Percentiles rank a stretch among this genome's conserved stretches.
phyloP scores from a whole-genome alignment of 2,797 vertebrate species.

The Urosaurus nigricauda region DNA sequence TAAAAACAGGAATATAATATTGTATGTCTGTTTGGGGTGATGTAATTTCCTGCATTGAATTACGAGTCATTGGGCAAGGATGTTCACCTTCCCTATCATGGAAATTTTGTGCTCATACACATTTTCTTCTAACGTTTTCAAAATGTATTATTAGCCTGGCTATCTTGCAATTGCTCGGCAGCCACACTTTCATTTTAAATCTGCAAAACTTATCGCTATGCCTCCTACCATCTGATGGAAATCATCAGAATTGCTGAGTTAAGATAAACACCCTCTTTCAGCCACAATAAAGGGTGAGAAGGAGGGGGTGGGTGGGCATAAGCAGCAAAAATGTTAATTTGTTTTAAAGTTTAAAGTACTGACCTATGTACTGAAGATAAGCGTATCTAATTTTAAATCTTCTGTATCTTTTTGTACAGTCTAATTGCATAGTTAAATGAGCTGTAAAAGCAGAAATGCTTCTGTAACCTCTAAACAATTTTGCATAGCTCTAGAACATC shows the following conservation, averaged over 20 bases:
- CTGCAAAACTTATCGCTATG: slow-evolving; percentile 69
- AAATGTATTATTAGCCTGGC: slow-evolving; percentile 73
- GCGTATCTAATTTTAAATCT: slow-evolving; percentile 82
- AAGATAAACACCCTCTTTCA: slow-evolving; percentile 72
- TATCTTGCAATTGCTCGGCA: slow-evolving; percentile 65
- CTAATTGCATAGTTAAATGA: slow-evolving; percentile 82
- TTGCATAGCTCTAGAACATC: slow-evolving; percentile 76
- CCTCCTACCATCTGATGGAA: slow-evolving; percentile 71
- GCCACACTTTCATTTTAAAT: slow-evolving; percentile 74
- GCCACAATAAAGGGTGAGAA: slow-evolving; percentile 22
- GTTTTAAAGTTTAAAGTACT: slow-evolving; percentile 75
- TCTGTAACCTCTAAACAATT: slow-evolving; percentile 74
- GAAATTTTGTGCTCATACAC: slow-evolving; percentile 71
- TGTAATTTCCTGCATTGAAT: slow-evolving; percentile 78
- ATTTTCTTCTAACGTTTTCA: slow-evolving; percentile 70
- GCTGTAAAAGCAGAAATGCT: slow-evolving; percentile 74
- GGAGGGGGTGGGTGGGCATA: slow-evolving; percentile 32
- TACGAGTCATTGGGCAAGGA: slow-evolving; percentile 68
- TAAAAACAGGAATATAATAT: slow-evolving; percentile 79
- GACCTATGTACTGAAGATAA: slow-evolving; percentile 76
- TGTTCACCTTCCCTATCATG: slow-evolving; percentile 71
- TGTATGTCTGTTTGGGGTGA: slow-evolving; percentile 73
- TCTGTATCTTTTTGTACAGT: slow-evolving; percentile 78
- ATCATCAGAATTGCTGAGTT: slow-evolving; percentile 77
- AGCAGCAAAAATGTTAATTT: slow-evolving; percentile 72